Evolutionary conservation across 2,888 invertebrate genomes (phyloP), one percentile per base, ranked within the genome.

Genomic region (Archips xylosteana): DNA sequence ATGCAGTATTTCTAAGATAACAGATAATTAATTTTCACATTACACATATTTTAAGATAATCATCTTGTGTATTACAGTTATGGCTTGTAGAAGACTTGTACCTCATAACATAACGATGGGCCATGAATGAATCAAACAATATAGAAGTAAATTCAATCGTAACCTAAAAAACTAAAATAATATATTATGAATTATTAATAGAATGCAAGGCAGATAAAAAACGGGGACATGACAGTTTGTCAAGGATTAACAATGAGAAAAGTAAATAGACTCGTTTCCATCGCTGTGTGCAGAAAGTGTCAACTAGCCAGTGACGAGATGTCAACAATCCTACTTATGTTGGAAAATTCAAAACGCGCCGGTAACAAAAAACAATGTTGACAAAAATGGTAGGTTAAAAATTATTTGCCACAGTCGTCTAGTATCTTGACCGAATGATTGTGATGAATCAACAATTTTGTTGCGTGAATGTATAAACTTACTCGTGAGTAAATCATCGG

Each of bases 191-290:
- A 59, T 13, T 63, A 54, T 36, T 47, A 47, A 73, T 73, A 64
- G 62, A 34, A 59, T 73, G 73, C 64, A 70, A 5, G 34, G 13
- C 36, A 54, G 69, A 65, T 70, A 70, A 65, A 63, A 54, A 70
- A 74, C 36, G 59, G 65, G 74, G 54, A 74, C 74, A 47, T 36
- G 64, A 23, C 61, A 36, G 70, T 70, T 74, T 64, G 54, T 15
- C 13, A 60, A 74, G 70, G 74, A 74, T 70, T 74, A 70, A 51
- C 74, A 64, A 69, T n/a, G 74, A 70, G 51, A 60, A 65, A 34
- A 70, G 69, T 60, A 70, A 74, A 74, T 45, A 60, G 32, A 57
- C 66, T 54, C 65, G 51, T 15, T 65, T 51, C 51, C 34, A 42
- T 12, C 42, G 42, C 13, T 60, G 69, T 69, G 51, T 54, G 60